Evolutionary conservation across 2,888 invertebrate genomes (phyloP), one percentile per base, ranked within the genome.

Genomic region (Autographa pulchrina): DNA sequence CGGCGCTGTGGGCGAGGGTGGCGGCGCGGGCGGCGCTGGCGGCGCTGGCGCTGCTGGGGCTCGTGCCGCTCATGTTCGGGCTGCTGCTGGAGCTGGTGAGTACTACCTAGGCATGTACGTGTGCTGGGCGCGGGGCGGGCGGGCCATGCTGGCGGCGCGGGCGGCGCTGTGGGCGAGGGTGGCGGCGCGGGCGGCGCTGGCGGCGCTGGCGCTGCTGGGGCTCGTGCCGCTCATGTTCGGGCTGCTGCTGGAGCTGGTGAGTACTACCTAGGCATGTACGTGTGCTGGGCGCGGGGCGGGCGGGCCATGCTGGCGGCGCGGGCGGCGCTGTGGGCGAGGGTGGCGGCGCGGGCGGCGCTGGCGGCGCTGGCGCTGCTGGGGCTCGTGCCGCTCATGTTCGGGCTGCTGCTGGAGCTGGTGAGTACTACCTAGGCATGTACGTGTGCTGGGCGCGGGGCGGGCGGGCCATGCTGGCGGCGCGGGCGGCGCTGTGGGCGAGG

Each of bases 391-490:
- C 96, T 99, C 68, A 96, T 99, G 81, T 98, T 99, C 88, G 99
- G 99, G 0, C 94, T 99, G 77, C 96, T 99, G 65, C 96, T 99
- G 75, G 99, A 99, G 90, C 35, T 35, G 35, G 35, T 35, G 35
- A 35, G 35, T 9, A 6, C 31, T 3, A 14, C 6, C 16, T 91
- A 93, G 98, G 99, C 7, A 97, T 99, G 25, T 99, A 99, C 94
- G 96, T 99, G n/a, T 99, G 99, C 92, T 99, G 99, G 99, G 96
- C 99, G 75, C 97, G 99, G 48, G 98, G 98, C 18, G 96, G 98
- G 35, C 35, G 35, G 35, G 35, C 35, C 25, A 97, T 98, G 11
- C 96, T 99, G 58, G 97, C 98, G 25, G 97, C 97, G 65, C 98
- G 98, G 3, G 35, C 35, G 8, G 35, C 35, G 35, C 35, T 35